These are phyloP conservation scores for Drosophila demipolita DNA, from an alignment of 2,888 invertebrate genomes.

Conservation along the genomic window DNA sequence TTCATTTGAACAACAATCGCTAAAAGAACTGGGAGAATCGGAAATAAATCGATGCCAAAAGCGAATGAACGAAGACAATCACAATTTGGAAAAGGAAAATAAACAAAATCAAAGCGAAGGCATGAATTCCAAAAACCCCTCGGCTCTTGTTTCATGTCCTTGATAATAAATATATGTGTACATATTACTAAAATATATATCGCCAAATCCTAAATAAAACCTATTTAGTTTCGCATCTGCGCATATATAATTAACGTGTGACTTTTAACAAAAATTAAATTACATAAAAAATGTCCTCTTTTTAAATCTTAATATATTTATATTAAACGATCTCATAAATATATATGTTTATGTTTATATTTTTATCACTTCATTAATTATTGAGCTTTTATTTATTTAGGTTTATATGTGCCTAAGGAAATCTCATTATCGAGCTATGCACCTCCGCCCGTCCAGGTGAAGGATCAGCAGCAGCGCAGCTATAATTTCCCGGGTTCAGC, in stretches of 20 bases:
- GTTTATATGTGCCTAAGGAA: constrained; percentile 84
- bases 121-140: constrained; percentile 9
- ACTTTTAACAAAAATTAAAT: not conserved
- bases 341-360: not conserved
- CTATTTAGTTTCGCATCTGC: not conserved
- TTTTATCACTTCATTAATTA: not conserved
- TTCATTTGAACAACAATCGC: constrained; percentile 87
- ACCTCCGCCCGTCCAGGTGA: constrained; percentile 72
- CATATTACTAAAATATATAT: not conserved
- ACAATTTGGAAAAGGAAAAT: constrained; percentile 5
- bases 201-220: not conserved
- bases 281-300: not conserved
- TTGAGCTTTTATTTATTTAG: constrained; percentile 50
- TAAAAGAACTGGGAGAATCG: constrained; percentile 30
- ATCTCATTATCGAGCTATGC: constrained; percentile 84
- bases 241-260: not conserved
- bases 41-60: constrained; percentile 1
- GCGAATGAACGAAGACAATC: constrained; percentile 1
- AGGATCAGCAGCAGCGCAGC: constrained; percentile 6
- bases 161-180: not conserved
- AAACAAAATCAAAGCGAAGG: constrained; percentile 15
- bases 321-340: not conserved
- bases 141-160: not conserved
- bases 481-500: constrained; percentile 1
- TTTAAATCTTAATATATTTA: not conserved